phyloP scores from a whole-genome alignment of 2,888 invertebrate species.

The Dryococelus australis region DNA sequence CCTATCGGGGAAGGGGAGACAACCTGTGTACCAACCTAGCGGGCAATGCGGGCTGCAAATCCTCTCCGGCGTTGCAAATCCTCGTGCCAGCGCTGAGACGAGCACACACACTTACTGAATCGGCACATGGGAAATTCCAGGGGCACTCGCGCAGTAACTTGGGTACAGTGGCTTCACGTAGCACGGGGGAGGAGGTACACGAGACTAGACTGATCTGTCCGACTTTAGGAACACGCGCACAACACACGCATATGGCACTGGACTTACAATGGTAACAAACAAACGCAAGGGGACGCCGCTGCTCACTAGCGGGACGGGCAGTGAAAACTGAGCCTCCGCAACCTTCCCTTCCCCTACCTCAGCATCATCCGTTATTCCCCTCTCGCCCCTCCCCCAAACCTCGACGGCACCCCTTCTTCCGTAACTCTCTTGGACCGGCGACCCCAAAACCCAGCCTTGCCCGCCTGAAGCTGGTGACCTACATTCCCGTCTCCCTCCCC shows the following conservation, averaged over 20 bases:
- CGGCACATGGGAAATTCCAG: too few species aligned
- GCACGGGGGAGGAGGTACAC: too few species aligned
- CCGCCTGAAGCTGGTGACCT: conserved; percentile 4
- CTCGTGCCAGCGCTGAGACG: not conserved
- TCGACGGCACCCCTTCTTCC: not conserved
- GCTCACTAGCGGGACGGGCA: not conserved
- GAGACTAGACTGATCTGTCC: not conserved
- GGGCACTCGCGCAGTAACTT: too few species aligned
- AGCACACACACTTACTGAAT: not conserved
- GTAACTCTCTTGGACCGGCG: not conserved
- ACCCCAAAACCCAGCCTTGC: conserved; percentile 10
- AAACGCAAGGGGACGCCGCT: not conserved
- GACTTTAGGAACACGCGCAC: not conserved
- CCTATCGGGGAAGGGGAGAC: too few species aligned
- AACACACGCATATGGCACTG: not conserved
- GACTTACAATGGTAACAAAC: not conserved
- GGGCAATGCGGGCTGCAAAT: not conserved
- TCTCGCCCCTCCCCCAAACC: not conserved
- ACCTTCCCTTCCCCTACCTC: not conserved
- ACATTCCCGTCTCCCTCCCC: not conserved
- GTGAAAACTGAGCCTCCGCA: conserved; percentile 9
- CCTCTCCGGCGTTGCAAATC: not conserved
- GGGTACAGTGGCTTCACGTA: too few species aligned
- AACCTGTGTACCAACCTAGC: not conserved
- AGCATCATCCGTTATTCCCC: not conserved